phyloP scores from a whole-genome alignment of 35 echinoderm and acorn worm genomes.

The Lytechinus variegatus region DNA sequence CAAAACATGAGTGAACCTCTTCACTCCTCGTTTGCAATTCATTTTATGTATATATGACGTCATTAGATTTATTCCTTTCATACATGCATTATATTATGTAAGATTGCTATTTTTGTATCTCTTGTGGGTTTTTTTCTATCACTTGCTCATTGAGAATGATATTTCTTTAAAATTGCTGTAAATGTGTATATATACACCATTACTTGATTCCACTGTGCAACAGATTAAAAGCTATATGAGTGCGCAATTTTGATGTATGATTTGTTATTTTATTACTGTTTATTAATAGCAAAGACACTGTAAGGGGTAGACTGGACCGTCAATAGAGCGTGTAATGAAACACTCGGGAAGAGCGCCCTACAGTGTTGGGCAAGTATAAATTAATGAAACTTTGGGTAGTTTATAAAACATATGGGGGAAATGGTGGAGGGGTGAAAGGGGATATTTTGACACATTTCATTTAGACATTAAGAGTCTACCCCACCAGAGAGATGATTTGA shows the following conservation, averaged over 20 bases:
- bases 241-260: not conserved
- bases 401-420: no score
- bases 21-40: not conserved
- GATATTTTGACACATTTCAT: no score
- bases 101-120: conserved; percentile 13
- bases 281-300: no score
- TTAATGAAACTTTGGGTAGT: no score
- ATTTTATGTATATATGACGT: not conserved
- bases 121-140: not conserved
- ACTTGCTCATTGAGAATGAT: not conserved
- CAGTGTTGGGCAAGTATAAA: no score
- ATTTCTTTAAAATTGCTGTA: not conserved
- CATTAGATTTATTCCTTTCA: not conserved
- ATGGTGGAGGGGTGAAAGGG: no score
- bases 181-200: conserved; percentile 14
- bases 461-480: no score
- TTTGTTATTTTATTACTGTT: not conserved
- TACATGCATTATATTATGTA: not conserved
- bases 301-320: no score
- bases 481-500: no score
- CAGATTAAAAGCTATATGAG: not conserved
- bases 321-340: no score
- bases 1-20: not conserved
- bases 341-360: no score
- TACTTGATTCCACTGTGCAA: not conserved